These are phyloP conservation scores for Coleophora flavipennella DNA, from an alignment of 2,888 invertebrate species.

Conservation along the genomic window DNA sequence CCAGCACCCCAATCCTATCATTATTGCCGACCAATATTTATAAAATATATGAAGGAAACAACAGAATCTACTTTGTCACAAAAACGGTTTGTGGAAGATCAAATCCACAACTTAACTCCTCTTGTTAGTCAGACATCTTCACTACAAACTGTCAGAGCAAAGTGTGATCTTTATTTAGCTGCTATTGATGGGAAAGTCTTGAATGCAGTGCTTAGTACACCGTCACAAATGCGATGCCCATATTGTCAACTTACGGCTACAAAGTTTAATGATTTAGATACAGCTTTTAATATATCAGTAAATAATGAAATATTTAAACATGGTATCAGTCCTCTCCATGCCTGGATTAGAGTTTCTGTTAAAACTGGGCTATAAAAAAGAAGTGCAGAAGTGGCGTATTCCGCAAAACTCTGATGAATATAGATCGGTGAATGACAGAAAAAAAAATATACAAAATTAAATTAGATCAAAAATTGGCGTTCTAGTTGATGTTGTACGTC, in stretches of 20 bases:
- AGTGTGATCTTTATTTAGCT: background rate
- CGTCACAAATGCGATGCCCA: constrained; percentile 6
- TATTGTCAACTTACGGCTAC: constrained; percentile 5
- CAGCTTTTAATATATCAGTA: background rate
- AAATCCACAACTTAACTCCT: background rate
- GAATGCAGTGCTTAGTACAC: constrained; percentile 3
- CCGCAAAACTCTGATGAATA: constrained; percentile 1
- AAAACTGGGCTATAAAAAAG: constrained; percentile 2
- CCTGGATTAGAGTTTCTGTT: constrained; percentile 4
- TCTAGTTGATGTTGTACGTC: constrained; percentile 4
- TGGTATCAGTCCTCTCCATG: constrained; percentile 8
- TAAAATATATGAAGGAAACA: background rate
- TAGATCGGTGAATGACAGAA: constrained; percentile 1
- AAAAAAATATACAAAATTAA: constrained; percentile 4
- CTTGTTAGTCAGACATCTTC: background rate
- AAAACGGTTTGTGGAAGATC: background rate
- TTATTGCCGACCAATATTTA: background rate
- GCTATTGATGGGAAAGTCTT: constrained; percentile 6
- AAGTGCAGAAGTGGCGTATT: constrained; percentile 5
- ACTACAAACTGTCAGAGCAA: background rate
- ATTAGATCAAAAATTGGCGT: constrained; percentile 1
- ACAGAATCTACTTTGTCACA: background rate
- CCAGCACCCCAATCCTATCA: background rate
- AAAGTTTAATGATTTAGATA: constrained; percentile 8
- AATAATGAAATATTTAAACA: background rate